phyloP scores from a whole-genome alignment of 2,888 invertebrate species.

The Xanthia icteritia region DNA sequence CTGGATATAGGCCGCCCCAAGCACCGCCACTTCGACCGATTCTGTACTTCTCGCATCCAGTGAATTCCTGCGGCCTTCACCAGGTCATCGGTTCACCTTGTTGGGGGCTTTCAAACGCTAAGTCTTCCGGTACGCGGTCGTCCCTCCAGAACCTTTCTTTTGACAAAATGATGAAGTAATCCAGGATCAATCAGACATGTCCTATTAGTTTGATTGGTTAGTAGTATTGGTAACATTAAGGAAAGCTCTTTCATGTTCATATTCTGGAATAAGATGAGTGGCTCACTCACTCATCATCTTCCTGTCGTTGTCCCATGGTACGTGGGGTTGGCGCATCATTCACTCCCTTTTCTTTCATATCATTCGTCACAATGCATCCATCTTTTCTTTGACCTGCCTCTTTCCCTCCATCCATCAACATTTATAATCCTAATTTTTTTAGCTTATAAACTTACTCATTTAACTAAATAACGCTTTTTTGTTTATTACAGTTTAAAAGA shows the following conservation, averaged over 20 bases:
- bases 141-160: too few species aligned
- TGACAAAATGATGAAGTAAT: not conserved
- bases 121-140: too few species aligned
- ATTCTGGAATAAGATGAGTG: too few species aligned
- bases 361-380: not conserved
- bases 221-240: not conserved
- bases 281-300: not conserved
- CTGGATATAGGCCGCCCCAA: too few species aligned
- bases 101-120: too few species aligned
- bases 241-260: not conserved
- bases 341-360: not conserved
- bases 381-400: too few species aligned
- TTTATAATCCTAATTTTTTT: not conserved
- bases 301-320: too few species aligned
- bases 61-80: too few species aligned
- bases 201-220: not conserved
- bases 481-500: constrained; percentile 3
- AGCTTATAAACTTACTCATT: not conserved
- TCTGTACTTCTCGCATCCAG: too few species aligned
- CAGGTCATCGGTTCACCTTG: too few species aligned
- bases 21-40: too few species aligned
- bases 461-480: not conserved
- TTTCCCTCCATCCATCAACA: not conserved
- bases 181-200: not conserved
- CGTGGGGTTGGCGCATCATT: not conserved